phyloP scores from a whole-genome alignment of 2,797 vertebrate genomes.

The Sebastiscus albofasciatus region DNA sequence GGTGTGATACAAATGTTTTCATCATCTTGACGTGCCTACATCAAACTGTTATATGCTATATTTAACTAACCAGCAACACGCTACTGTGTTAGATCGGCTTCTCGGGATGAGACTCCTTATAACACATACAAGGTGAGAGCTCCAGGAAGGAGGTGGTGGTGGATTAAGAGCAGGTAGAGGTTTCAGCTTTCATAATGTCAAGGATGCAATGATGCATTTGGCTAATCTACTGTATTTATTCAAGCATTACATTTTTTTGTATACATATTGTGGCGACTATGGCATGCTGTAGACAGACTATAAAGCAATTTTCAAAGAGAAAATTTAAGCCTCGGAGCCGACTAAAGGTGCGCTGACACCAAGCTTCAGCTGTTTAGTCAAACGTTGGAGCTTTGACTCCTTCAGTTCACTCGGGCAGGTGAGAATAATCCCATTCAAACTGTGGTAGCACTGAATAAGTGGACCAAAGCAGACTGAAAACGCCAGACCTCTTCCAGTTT shows the following conservation, averaged over 20 bases:
- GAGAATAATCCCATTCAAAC: conserved; percentile 4
- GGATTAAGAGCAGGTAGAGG: conserved; percentile 23
- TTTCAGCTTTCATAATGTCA: conserved; percentile 19
- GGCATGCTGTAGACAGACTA: background rate
- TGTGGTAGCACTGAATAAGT: background rate
- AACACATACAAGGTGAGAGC: conserved; percentile 8
- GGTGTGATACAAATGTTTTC: background rate
- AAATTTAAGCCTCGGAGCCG: background rate
- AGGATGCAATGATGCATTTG: conserved; percentile 27
- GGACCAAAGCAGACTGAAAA: background rate
- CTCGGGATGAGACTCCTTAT: background rate
- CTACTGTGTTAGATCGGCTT: conserved; percentile 1
- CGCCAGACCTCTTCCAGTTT: background rate
- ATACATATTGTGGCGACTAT: background rate
- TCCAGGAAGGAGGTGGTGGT: background rate
- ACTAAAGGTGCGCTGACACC: background rate
- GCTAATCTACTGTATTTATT: conserved; percentile 27
- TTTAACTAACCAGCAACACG: background rate
- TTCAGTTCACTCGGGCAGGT: background rate
- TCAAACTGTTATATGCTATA: background rate
- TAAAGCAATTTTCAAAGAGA: conserved; percentile 14
- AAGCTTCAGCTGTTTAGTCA: background rate
- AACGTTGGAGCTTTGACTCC: background rate
- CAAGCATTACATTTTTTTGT: conserved; percentile 1
- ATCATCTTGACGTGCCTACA: background rate